Evolutionary conservation across 2,113 vertebrate genomes (phyloP), one percentile per base, ranked within the genome.

Genomic region (Mustela nigripes): DNA sequence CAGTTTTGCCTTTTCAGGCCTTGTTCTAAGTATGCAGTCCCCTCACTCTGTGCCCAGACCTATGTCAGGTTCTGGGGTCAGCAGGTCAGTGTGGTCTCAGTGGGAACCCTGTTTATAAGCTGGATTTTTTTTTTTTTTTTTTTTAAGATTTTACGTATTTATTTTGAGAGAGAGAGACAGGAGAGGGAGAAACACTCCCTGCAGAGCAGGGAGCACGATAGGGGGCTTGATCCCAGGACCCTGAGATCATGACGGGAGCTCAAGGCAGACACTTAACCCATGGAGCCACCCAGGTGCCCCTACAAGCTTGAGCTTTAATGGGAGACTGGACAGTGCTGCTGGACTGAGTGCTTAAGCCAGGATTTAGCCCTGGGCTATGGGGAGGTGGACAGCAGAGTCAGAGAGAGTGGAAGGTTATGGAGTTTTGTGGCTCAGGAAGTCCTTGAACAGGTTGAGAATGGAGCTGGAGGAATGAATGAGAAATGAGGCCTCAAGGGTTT

Each of bases 241-340:
- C 67, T 19, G n/a, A 21, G 33, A 36, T 69, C 33, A 19, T 31
- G 8, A 19, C 8, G 7, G 7, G 33, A 36, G 33, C 33, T 4
- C 7, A 69, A 67, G 15, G 65, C 31, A n/a, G 65, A 36, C 33
- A n/a, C 33, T 36, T 36, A 69, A 69, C 67, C 33, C 33, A 67
- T 15, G 0, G 33, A 36, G 67, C 33, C 67, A 36, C 67, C 33
- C 67, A 69, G 16, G 33, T 7, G 8, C n/a, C 67, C 67, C 65
- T 69, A 92, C 5, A 81, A 48, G 60, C 42, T 67, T 95, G 85
- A 90, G n/a, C 71, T 93, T 91, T 85, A 86, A 60, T 62, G 74
- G 79, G 42, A 89, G 56, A 60, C 36, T 92, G 18, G 9, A 15
- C 1, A 10, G 14, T 65, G 91, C 18, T 92, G 85, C 50, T 89